These are phyloP conservation scores for Psammodynastes pulverulentus DNA, from an alignment of 2,113 vertebrate genomes.

Conservation along the genomic window DNA sequence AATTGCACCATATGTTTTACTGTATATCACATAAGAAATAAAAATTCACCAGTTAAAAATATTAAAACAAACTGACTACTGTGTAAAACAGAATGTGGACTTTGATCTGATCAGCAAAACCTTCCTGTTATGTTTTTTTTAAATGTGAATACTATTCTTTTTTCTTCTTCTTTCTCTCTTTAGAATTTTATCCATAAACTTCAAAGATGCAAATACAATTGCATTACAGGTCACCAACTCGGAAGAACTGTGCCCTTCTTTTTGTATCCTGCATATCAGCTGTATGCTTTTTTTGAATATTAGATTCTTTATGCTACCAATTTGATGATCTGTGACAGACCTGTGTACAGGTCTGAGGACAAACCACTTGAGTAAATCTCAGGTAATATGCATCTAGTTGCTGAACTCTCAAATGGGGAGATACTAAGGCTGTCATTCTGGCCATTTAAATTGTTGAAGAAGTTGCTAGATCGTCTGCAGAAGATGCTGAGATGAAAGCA, in stretches of 20 bases:
- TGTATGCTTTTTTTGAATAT: not conserved
- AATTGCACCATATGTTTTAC: not conserved
- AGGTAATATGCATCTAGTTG: constrained; percentile 10
- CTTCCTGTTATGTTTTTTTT: not conserved
- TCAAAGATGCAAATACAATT: not conserved
- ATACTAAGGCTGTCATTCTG: not conserved
- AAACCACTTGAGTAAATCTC: constrained; percentile 4
- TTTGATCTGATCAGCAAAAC: not conserved
- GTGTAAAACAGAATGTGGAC: not conserved
- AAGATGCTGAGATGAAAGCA: constrained; percentile 27
- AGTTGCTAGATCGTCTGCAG: constrained; percentile 18
- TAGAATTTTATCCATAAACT: not conserved
- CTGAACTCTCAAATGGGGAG: constrained; percentile 1
- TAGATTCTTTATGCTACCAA: not conserved
- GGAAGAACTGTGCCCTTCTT: not conserved
- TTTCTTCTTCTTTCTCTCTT: not conserved
- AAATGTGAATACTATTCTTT: not conserved
- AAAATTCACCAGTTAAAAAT: not conserved
- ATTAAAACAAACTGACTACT: not conserved
- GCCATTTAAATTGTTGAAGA: not conserved
- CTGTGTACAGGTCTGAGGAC: constrained; percentile 1
- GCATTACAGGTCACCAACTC: not conserved
- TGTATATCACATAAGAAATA: not conserved
- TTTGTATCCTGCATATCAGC: not conserved
- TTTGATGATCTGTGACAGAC: not conserved